Evolutionary conservation across 2,888 invertebrate genomes (phyloP).

Genomic region (Hermodice carunculata): DNA sequence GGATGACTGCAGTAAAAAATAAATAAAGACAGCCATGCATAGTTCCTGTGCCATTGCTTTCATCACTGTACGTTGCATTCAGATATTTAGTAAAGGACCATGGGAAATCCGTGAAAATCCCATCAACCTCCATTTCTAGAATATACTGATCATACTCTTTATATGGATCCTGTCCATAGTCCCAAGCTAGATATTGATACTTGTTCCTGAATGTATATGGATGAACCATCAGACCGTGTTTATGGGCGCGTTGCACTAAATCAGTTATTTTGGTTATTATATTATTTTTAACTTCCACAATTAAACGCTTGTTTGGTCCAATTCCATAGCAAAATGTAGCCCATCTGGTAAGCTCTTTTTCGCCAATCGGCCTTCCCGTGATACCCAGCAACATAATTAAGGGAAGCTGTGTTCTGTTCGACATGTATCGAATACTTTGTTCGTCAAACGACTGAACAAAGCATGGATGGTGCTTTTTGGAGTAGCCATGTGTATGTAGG

Average conservation of each 20-base stretch:
- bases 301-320: constrained; percentile 21
- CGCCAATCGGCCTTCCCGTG: too few species aligned
- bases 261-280: constrained; percentile 20
- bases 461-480: constrained; percentile 17
- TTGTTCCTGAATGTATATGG: constrained; percentile 40
- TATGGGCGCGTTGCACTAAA: constrained; percentile 21
- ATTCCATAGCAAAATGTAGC: constrained; percentile 36
- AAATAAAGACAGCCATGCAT: too few species aligned
- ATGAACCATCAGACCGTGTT: constrained; percentile 26
- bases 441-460: constrained; percentile 38
- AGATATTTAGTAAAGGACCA: constrained; percentile 19
- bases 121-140: constrained; percentile 39
- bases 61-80: constrained; percentile 9
- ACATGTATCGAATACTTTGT: too few species aligned
- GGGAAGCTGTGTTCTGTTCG: too few species aligned
- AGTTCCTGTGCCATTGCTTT: too few species aligned
- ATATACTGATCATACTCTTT: constrained; percentile 32
- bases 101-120: constrained; percentile 48
- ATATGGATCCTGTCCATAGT: constrained; percentile 38
- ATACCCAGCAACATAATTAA: too few species aligned
- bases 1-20: too few species aligned
- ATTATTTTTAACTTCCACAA: constrained; percentile 3
- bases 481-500: constrained; percentile 22
- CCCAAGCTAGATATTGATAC: constrained; percentile 34
- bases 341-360: too few species aligned